These are phyloP conservation scores for Sphaeridia pumilis DNA, from an alignment of 2,888 invertebrate species.

Conservation along the genomic window DNA sequence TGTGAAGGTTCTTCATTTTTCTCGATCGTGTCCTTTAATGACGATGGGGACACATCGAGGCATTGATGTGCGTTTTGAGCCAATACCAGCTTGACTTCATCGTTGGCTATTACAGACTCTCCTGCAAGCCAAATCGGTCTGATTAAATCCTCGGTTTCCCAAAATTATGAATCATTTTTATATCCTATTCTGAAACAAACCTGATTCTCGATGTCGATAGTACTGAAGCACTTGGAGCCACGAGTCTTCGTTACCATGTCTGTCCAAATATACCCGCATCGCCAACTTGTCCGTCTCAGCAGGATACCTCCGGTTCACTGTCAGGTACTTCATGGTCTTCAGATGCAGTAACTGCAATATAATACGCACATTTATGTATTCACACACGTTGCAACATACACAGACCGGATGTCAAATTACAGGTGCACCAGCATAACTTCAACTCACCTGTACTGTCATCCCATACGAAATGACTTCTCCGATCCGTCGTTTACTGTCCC, in stretches of 20 bases:
- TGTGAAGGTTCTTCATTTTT: constrained; percentile 65
- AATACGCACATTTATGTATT: too few relatives aligned
- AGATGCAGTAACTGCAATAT: constrained; percentile 80
- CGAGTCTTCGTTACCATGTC: constrained; percentile 96
- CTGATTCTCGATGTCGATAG: constrained; percentile 85
- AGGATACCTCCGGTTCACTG: constrained; percentile 93
- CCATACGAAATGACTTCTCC: constrained; percentile 91
- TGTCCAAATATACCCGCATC: constrained; percentile 93
- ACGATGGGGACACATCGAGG: constrained; percentile 74
- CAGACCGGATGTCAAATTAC: too few relatives aligned
- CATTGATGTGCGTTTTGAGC: constrained; percentile 90
- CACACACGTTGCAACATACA: too few relatives aligned
- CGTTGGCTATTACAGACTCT: constrained; percentile 95
- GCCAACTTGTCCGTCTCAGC: constrained; percentile 96
- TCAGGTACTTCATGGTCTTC: constrained; percentile 97
- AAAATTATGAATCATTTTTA: too few relatives aligned
- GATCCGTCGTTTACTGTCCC: constrained; percentile 85
- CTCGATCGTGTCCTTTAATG: constrained; percentile 81
- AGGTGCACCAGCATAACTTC: too few relatives aligned
- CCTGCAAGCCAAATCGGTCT: constrained; percentile 15
- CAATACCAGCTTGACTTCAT: constrained; percentile 94
- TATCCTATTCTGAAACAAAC: too few relatives aligned
- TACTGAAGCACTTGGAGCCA: constrained; percentile 99
- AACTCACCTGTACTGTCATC: constrained; percentile 71
- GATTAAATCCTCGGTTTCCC: too few relatives aligned